These are phyloP conservation scores for Drosophila mettleri DNA, from an alignment of 2,888 invertebrate genomes.

Conservation along the genomic window DNA sequence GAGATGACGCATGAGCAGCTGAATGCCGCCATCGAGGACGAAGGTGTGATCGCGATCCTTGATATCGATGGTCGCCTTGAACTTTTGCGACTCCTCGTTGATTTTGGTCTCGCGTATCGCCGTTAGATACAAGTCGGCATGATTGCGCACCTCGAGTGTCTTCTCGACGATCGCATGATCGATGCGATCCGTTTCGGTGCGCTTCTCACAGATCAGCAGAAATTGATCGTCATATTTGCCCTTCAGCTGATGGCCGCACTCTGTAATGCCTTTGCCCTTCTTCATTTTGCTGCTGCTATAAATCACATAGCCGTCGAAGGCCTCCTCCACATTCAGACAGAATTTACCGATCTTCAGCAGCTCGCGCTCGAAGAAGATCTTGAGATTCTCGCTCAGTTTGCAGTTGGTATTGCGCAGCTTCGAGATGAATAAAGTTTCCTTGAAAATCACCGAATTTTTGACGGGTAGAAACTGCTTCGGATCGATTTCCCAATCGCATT, in stretches of 20 bases:
- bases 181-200: conserved; percentile 78
- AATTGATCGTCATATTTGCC: conserved; percentile 80
- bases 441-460: conserved; percentile 73
- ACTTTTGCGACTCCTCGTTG: conserved; percentile 75
- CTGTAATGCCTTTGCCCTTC: conserved; percentile 64
- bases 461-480: conserved; percentile 71
- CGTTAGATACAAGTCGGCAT: conserved; percentile 65
- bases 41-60: conserved; percentile 77
- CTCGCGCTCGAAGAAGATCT: conserved; percentile 79
- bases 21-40: conserved; percentile 80
- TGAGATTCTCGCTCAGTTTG: conserved; percentile 71
- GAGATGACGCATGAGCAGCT: conserved; percentile 80
- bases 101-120: conserved; percentile 75
- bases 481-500: conserved; percentile 71
- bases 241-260: conserved; percentile 74
- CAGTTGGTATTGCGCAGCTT: conserved; percentile 68
- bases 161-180: conserved; percentile 77
- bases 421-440: conserved; percentile 74
- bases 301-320: conserved; percentile 81
- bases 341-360: conserved; percentile 73
- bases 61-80: conserved; percentile 76
- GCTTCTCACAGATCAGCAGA: conserved; percentile 75
- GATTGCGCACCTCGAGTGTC: conserved; percentile 69
- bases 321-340: conserved; percentile 75
- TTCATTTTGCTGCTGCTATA: conserved; percentile 77